Base-by-base conservation (phyloP, 2,888 invertebrate genomes). In the Dyspetes luteomarginatus region DNA sequence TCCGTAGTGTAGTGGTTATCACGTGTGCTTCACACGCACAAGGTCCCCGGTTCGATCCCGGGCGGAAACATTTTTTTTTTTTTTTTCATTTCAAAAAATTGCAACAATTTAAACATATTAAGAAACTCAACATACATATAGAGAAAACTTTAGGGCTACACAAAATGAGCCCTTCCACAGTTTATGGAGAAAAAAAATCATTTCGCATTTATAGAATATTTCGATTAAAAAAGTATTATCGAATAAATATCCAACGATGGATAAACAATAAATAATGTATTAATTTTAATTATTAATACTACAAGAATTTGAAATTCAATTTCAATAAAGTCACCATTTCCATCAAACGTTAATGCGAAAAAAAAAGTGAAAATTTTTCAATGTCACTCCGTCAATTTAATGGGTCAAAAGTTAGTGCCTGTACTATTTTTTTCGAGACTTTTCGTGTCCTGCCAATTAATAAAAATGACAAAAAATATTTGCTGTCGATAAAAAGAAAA, bases 1-100 rank as follows among this genome's bases (percentile, higher is more conserved):
- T 94, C 94, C 94, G 95, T 95, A 95, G 95, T 95, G 95, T 95
- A 95, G 95, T 94, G 95, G 95, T 95, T 95, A 95, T 95, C 95
- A 95, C 95, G 95, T 95, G 95, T 95, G 95, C 95, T 95, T 95
- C 95, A 95, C 95, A 95, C 95, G 95, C 95, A 95, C 95, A 94
- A 94, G 88, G 88, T 86, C 88, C 87, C 86, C 88, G 88, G 89
- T 88, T 89, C 88, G 89, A 89, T 85, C 88, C 89, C 88, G 88
- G 88, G 88, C 88, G 88, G 88, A 87, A 88, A 88, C 89, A 88
- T 22, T 43, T 67, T 75, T 83, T 82, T 80, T 83, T 82, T 80
- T 82, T 45, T 45, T 45, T 45, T 45, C 17, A 4, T n/a, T 45
- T 1, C n/a, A 17, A n/a, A 45, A n/a, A n/a, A n/a, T n/a, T n/a